Base-by-base conservation (phyloP, 2,113 vertebrate genomes). In the Sylvilagus bachmani region DNA sequence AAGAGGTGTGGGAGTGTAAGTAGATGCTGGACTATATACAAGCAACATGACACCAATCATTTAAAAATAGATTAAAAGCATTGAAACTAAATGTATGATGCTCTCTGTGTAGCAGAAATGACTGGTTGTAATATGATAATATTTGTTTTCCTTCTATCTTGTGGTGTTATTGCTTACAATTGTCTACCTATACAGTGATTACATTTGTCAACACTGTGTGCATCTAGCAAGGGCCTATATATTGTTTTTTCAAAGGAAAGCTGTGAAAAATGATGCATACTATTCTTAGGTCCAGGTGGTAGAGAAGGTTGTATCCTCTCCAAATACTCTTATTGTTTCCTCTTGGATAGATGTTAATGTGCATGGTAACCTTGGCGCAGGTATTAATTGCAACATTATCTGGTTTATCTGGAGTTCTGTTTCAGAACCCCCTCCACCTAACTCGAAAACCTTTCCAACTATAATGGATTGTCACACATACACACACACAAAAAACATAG, bases 131-230 rank as follows among this genome's bases (percentile, higher is more conserved):
- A 33, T 38, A 91, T 73, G 38, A 79, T 49, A 91, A 51, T 55
- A 38, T 87, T 77, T 51, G 12, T 93, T 82, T 27, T 75, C 17
- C 10, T 78, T n/a, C 38, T 89, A 2, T 64, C 29, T 31, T 10
- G 17, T n/a, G 38, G 1, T 77, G 31, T 82, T 62, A 62, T 67
- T 62, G 24, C 9, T 91, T 55, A 13, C 6, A n/a, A 25, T 73
- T 78, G 44, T 89, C 69, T 85, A 49, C 10, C 16, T n/a, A n/a
- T n/a, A n/a, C n/a, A n/a, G n/a, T n/a, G n/a, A n/a, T n/a, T n/a
- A n/a, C 67, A 85, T 62, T 96, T 94, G 16, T 19, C n/a, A 79
- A 4, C 5, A 90, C 10, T 87, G 55, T 92, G 74, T 82, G 19
- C 12, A 70, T 33, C 38, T n/a, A 75, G 36, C 29, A 22, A 81